Base-by-base conservation (phyloP, 1,140 invertebrate genomes). In the Tetranychus cinnabarinus region DNA sequence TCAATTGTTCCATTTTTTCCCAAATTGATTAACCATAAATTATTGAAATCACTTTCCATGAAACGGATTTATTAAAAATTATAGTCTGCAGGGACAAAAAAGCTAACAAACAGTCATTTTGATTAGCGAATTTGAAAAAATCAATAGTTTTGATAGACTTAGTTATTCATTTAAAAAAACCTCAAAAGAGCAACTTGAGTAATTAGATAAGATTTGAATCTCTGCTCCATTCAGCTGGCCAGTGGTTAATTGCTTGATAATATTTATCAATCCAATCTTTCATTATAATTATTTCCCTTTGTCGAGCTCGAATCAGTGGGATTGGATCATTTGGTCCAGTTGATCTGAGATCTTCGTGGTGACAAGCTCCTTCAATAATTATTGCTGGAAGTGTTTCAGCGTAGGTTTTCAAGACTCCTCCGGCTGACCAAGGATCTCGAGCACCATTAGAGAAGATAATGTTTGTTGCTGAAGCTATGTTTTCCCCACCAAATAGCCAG, bases 401-500 rank as follows among this genome's bases (percentile, higher is more conserved):
- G 7, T 23, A 56, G 2, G 10, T 45, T 36, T 36, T 10, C 34
- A 31, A 4, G 12, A 95, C 82, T 37, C 90, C 90, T 65, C 89
- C 90, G 65, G 82, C 81, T 50, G 83, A 83, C 92, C 92, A 97
- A 2, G 92, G 92, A 75, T 97, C 92, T 50, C 88, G 68, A 10
- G 85, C 71, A 8, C 90, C 89, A 73, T 93, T 93, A 66, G 87
- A 82, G 68, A 92, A 92, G 54, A 88, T 82, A 64, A 90, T 89
- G 70, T 89, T 92, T 23, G 80, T 82, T 8, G 81, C 79, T 0
- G 77, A 69, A 37, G 73, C 72, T 33, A 86, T 75, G 67, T 84
- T 74, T 60, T 76, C 78, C 5, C 88, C 89, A 3, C 90, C 89
- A 72, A 89, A 97, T 60, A 84, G 77, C 3, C 81, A 72, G 57